phyloP scores from a whole-genome alignment of 1,140 invertebrate species.

The Neodiprion fabricii region DNA sequence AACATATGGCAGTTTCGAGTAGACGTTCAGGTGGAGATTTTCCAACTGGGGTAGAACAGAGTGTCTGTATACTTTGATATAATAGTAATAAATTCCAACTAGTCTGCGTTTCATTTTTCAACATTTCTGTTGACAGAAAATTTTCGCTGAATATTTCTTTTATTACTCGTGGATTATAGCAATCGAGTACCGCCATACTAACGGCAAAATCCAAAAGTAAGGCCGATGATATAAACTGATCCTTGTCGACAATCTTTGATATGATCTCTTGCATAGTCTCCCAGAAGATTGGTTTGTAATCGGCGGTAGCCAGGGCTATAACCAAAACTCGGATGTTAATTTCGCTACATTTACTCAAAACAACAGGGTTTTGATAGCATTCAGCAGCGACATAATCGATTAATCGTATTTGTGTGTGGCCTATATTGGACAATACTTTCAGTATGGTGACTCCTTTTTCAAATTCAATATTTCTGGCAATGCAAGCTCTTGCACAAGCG shows the following conservation, averaged over 20 bases:
- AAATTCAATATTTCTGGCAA: slow-evolving; percentile 61
- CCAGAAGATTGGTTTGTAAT: slow-evolving; percentile 68
- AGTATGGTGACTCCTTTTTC: slow-evolving; percentile 59
- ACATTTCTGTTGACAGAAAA: slow-evolving; percentile 42
- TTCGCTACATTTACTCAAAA: slow-evolving; percentile 40
- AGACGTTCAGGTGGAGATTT: slow-evolving; percentile 47
- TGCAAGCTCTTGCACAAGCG: slow-evolving; percentile 54
- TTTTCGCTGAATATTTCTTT: slow-evolving; percentile 59
- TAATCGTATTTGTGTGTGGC: slow-evolving; percentile 62
- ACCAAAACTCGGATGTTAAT: slow-evolving; percentile 59
- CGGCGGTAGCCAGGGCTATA: slow-evolving; percentile 61
- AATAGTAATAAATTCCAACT: slow-evolving; percentile 57
- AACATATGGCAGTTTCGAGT: slow-evolving; percentile 32
- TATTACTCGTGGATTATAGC: slow-evolving; percentile 62
- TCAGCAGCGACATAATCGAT: slow-evolving; percentile 64
- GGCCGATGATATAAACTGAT: slow-evolving; percentile 46
- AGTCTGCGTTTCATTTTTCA: neutral
- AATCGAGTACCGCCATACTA: slow-evolving; percentile 62
- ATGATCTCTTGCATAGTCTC: slow-evolving; percentile 50
- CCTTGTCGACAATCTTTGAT: slow-evolving; percentile 50
- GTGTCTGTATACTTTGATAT: slow-evolving; percentile 63
- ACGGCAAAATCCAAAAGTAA: slow-evolving; percentile 59
- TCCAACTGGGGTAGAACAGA: slow-evolving; percentile 60
- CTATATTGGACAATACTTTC: slow-evolving; percentile 60
- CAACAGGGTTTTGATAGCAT: slow-evolving; percentile 49